Base-by-base conservation (phyloP, 2,888 invertebrate species). In the Sericinus montela region DNA sequence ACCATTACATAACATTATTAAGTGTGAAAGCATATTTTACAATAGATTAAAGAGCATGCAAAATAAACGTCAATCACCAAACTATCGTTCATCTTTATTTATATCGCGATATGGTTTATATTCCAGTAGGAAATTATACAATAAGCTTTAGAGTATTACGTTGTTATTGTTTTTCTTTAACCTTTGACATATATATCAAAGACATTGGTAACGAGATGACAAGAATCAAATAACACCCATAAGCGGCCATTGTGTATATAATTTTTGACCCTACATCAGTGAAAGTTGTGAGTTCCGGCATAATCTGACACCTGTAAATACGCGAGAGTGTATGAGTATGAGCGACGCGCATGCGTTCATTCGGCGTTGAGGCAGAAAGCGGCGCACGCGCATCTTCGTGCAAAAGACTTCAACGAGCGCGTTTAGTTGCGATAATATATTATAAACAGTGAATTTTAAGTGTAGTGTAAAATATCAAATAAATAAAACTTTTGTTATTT, bases 211-310 rank as follows among this genome's bases (percentile, higher is more conserved):
- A 57, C 62, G 65, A 62, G 70, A 73, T 75, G 65, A 67, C 63
- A 5, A 2, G 69, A 72, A 72, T 73, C 75, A 74, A 72, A 71
- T 61, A 50, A 70, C 72, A 69, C 67, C 68, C 54, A 57, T 58
- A 62, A 69, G 54, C 43, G 39, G 44, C 15, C 60, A 56, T 59
- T 75, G 78, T 80, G 55, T 52, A 53, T 56, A 56, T 53, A 55
- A 56, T 52, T 52, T 51, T 54, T 54, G 62, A 64, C 65, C 84
- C 80, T 63, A 54, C 45, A 55, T 53, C 48, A 70, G 87, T 75
- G 86, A 86, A 86, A 87, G 86, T 78, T 59, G 67, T 53, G 58
- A 85, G 83, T 80, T 87, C 87, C 86, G 86, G 87, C 62, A 81
- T 65, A 73, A 82, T 75, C 77, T 77, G 80, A 81, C 80, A 80